Percentiles rank a stretch among this genome's conserved stretches.
phyloP scores from a whole-genome alignment of 2,797 vertebrate genomes.

The Acestrorhynchus altus region DNA sequence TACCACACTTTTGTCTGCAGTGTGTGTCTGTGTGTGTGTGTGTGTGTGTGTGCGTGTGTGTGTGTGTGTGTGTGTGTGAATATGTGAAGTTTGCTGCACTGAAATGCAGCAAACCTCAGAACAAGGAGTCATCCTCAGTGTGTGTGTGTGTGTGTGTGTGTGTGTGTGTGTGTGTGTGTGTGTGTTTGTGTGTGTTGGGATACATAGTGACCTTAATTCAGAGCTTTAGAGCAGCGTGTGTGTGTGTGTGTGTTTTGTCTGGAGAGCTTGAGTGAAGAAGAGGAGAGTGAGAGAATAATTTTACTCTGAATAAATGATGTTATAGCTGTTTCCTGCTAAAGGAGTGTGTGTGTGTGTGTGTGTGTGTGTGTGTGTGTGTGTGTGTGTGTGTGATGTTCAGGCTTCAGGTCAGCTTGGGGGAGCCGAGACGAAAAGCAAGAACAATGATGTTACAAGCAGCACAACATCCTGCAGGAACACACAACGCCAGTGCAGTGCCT shows the following conservation, averaged over 20 bases:
- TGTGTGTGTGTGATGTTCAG: slow-evolving; percentile 26
- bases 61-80: neutral
- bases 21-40: neutral
- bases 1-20: neutral
- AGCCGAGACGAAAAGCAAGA: slow-evolving; percentile 73
- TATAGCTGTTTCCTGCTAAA: slow-evolving; percentile 15
- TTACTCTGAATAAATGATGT: slow-evolving; percentile 52
- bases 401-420: slow-evolving; percentile 65
- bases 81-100: neutral
- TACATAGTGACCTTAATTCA: neutral
- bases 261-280: neutral
- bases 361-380: neutral
- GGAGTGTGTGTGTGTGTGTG: slow-evolving; percentile 3
- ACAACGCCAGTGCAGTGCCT: slow-evolving; percentile 74
- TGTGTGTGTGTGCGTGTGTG: neutral
- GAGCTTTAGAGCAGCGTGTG: neutral
- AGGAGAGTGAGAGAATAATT: slow-evolving; percentile 3
- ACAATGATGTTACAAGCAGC: slow-evolving; percentile 69
- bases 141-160: neutral
- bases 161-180: neutral
- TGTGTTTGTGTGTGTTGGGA: slow-evolving; percentile 5
- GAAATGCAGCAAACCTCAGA: neutral
- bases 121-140: neutral
- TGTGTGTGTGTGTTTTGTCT: neutral
- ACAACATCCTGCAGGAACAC: slow-evolving; percentile 71